Percentiles rank a stretch among this genome's conserved stretches.
phyloP scores from a whole-genome alignment of 2,113 vertebrate species.

The Phyllopteryx taeniolatus region DNA sequence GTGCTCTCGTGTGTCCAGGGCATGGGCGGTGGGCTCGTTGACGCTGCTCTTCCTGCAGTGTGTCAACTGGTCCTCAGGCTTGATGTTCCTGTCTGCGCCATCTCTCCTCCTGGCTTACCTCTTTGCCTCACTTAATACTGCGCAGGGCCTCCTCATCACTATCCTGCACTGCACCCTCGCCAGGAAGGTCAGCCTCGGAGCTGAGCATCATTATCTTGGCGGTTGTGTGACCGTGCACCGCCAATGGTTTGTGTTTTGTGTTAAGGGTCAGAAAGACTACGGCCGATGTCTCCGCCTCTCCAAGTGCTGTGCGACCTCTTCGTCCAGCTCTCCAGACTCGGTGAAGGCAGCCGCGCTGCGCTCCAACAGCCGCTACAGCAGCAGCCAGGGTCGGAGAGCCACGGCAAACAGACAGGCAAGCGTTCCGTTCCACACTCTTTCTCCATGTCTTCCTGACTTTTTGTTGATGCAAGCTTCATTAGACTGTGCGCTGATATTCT shows the following conservation, averaged over 20 bases:
- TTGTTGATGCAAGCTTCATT: constrained; percentile 1
- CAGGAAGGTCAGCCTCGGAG: constrained; percentile 79
- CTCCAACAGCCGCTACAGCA: constrained; percentile 87
- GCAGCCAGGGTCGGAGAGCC: constrained; percentile 78
- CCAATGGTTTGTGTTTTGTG: neutral
- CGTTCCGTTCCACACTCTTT: neutral
- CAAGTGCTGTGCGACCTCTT: constrained; percentile 83
- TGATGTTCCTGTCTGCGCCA: constrained; percentile 87
- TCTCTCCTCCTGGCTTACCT: constrained; percentile 90
- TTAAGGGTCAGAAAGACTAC: constrained; percentile 89
- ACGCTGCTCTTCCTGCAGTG: constrained; percentile 88
- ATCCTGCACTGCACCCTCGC: constrained; percentile 91
- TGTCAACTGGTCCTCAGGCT: constrained; percentile 89
- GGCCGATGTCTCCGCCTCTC: constrained; percentile 87
- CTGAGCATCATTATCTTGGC: constrained; percentile 2
- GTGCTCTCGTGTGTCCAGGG: constrained; percentile 63
- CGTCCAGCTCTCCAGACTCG: constrained; percentile 81
- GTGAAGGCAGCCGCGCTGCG: constrained; percentile 86
- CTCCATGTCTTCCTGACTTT: neutral
- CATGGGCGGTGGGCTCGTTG: constrained; percentile 87
- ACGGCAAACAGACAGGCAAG: constrained; percentile 72
- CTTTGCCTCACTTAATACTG: constrained; percentile 91
- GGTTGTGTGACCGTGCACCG: neutral
- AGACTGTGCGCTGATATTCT: constrained; percentile 20
- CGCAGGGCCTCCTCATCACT: constrained; percentile 90